phyloP scores from a whole-genome alignment of 2,888 invertebrate species.

The Aleiodes testaceus region DNA sequence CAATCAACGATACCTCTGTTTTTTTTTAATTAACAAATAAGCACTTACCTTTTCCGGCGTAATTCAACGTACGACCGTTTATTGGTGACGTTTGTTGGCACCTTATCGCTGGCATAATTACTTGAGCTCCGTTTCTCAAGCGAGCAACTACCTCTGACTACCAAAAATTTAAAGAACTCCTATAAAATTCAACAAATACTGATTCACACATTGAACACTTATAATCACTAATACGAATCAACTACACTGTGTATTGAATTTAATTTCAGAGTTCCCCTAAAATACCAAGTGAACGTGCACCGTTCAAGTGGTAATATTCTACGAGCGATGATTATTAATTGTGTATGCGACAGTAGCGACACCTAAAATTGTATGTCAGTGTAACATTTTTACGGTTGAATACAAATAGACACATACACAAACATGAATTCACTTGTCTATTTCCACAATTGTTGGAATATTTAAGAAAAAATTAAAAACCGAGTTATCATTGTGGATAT shows the following conservation, averaged over 20 bases:
- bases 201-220: conserved; percentile 25
- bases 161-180: not conserved
- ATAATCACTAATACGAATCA: conserved; percentile 3
- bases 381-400: not conserved
- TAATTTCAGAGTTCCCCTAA: conserved; percentile 29
- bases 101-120: conserved; percentile 54
- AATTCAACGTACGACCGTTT: conserved; percentile 49
- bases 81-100: conserved; percentile 46
- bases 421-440: too few species aligned
- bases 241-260: not conserved
- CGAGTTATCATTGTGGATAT: too few species aligned
- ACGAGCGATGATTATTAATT: conserved; percentile 17
- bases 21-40: not conserved
- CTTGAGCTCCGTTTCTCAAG: conserved; percentile 37
- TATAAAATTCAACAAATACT: conserved; percentile 34
- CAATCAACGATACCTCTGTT: not conserved
- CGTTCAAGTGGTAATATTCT: not conserved
- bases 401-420: too few species aligned
- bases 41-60: conserved; percentile 52
- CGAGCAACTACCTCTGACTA: conserved; percentile 30
- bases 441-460: too few species aligned
- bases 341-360: conserved; percentile 22
- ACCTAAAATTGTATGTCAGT: not conserved
- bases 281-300: conserved; percentile 21
- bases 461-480: too few species aligned